These are phyloP conservation scores for Plestiodon gilberti DNA, from an alignment of 2,113 vertebrate genomes.

Conservation along the genomic window DNA sequence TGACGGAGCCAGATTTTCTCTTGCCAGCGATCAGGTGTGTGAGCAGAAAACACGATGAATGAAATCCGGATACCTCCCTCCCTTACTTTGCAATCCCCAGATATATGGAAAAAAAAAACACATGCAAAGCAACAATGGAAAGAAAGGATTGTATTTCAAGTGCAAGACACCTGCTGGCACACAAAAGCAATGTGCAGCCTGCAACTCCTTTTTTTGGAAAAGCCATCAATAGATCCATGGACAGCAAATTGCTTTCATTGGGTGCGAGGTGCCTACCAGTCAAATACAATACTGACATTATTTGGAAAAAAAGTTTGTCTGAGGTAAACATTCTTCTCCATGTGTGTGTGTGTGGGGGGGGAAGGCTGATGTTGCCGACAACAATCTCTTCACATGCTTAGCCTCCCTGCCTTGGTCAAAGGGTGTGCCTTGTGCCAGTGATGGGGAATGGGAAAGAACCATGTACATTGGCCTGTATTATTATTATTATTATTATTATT, in stretches of 20 bases:
- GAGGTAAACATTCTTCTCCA: neutral
- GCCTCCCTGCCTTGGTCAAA: neutral
- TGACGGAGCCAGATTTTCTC: slow-evolving; percentile 48
- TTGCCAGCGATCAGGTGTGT: slow-evolving; percentile 35
- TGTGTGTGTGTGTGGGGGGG: neutral
- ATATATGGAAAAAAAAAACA: neutral
- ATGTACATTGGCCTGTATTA: no score
- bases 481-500: no score
- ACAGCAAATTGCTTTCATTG: neutral
- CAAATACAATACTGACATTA: neutral
- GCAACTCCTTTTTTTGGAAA: slow-evolving; percentile 8
- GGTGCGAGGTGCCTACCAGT: neutral
- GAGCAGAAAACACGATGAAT: slow-evolving; percentile 45
- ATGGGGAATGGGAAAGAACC: no score
- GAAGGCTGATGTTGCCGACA: neutral
- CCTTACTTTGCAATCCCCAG: neutral
- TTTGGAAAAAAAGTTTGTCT: neutral
- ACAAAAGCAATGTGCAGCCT: neutral
- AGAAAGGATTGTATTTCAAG: slow-evolving; percentile 15
- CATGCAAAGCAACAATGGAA: neutral
- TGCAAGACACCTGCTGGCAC: neutral
- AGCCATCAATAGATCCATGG: neutral
- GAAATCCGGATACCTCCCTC: neutral
- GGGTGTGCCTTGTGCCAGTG: no score
- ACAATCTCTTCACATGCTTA: no score